Conservation (phyloP, 2,888 invertebrate species). For the Drosophila vallismaia region DNA sequence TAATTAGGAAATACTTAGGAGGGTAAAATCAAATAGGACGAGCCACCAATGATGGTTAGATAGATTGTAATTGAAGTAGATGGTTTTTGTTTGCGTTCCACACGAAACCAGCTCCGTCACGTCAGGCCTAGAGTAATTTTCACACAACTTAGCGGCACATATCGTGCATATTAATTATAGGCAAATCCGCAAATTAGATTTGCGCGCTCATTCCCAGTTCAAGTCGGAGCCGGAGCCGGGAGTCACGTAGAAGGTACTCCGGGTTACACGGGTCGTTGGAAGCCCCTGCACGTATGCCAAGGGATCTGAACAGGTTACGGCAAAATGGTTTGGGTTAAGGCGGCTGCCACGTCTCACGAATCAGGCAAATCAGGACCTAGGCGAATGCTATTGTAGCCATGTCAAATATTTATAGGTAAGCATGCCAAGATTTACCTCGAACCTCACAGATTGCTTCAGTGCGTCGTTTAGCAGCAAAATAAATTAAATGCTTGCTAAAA, state of each 20-base stretch:
- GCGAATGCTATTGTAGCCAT: constrained; percentile 67
- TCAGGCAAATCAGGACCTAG: constrained; percentile 24
- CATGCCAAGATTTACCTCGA: constrained; percentile 66
- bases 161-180: constrained; percentile 78
- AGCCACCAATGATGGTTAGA: constrained; percentile 31
- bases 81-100: constrained; percentile 53
- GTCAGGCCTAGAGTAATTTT: constrained; percentile 73
- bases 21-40: constrained; percentile 60
- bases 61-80: constrained; percentile 30
- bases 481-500: constrained; percentile 71
- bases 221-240: constrained; percentile 4
- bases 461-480: constrained; percentile 53
- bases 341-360: constrained; percentile 31
- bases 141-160: constrained; percentile 78
- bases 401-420: constrained; percentile 75
- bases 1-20: constrained; percentile 67
- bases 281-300: constrained; percentile 67
- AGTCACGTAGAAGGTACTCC: constrained; percentile 55
- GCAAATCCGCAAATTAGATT: constrained; percentile 75
- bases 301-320: constrained; percentile 26
- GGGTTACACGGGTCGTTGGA: constrained; percentile 28
- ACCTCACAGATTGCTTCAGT: constrained; percentile 64
- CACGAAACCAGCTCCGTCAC: constrained; percentile 53
- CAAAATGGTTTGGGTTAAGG: constrained; percentile 11
- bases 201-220: constrained; percentile 57